Evolutionary conservation across 2,113 vertebrate genomes (phyloP).

Genomic region (Bungarus multicinctus): DNA sequence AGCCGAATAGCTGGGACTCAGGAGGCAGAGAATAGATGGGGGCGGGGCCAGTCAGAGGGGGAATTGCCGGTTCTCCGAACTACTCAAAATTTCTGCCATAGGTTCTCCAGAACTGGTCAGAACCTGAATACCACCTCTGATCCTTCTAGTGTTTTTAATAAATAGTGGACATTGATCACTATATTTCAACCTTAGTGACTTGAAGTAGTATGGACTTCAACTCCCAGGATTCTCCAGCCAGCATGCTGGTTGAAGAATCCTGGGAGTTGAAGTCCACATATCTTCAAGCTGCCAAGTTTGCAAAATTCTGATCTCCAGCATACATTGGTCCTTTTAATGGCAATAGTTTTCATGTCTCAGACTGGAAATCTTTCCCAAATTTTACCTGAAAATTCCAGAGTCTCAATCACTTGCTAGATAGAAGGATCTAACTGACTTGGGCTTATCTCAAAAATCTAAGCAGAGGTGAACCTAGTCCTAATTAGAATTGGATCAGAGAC

Average conservation of each 20-base stretch:
- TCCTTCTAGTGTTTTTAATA: not conserved
- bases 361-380: not conserved
- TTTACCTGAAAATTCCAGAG: not conserved
- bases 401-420: not conserved
- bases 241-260: not conserved
- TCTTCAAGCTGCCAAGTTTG: not conserved
- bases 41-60: no score
- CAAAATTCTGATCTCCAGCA: not conserved
- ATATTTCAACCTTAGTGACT: not conserved
- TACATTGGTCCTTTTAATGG: not conserved
- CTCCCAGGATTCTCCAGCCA: not conserved
- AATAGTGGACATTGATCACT: not conserved
- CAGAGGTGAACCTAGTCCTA: not conserved
- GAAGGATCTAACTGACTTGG: not conserved
- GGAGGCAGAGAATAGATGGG: no score
- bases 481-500: not conserved
- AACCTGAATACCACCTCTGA: no score
- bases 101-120: no score
- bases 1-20: no score
- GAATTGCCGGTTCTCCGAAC: no score
- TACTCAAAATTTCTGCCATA: no score
- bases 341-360: not conserved
- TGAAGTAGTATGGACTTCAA: not conserved
- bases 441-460: not conserved
- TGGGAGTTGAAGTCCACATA: not conserved